phyloP scores from a whole-genome alignment of 2,797 vertebrate genomes.

The Saxicola maurus region DNA sequence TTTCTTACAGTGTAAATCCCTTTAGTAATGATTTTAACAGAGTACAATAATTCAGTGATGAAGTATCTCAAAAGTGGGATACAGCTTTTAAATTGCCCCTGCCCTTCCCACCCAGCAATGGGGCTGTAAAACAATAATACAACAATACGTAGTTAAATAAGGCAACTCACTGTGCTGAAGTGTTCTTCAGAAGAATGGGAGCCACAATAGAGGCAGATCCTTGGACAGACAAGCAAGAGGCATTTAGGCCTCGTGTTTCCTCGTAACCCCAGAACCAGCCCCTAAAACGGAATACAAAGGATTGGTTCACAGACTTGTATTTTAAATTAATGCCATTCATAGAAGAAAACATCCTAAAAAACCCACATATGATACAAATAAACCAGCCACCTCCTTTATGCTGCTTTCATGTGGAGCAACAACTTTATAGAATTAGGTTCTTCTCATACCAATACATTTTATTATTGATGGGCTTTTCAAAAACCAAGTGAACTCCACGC shows the following conservation, averaged over 20 bases:
- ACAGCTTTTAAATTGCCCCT: background rate
- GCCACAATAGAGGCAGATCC: constrained; percentile 92
- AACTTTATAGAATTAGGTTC: background rate
- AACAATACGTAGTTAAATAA: background rate
- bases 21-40: background rate
- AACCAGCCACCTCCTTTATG: background rate
- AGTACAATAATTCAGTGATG: background rate
- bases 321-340: background rate
- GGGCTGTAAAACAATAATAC: background rate
- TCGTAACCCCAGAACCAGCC: constrained; percentile 98
- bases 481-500: background rate
- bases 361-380: background rate
- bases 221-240: constrained; percentile 90
- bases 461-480: background rate
- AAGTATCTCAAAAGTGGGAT: background rate
- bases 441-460: background rate
- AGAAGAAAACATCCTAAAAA: background rate
- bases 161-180: constrained; percentile 83
- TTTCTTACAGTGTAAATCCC: background rate
- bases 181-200: constrained; percentile 83
- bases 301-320: background rate
- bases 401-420: background rate
- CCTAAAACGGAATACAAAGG: constrained; percentile 67
- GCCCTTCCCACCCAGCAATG: background rate
- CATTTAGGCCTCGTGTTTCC: constrained; percentile 86